Conservation (phyloP, 1,140 invertebrate species). For the Uloborus diversus region DNA sequence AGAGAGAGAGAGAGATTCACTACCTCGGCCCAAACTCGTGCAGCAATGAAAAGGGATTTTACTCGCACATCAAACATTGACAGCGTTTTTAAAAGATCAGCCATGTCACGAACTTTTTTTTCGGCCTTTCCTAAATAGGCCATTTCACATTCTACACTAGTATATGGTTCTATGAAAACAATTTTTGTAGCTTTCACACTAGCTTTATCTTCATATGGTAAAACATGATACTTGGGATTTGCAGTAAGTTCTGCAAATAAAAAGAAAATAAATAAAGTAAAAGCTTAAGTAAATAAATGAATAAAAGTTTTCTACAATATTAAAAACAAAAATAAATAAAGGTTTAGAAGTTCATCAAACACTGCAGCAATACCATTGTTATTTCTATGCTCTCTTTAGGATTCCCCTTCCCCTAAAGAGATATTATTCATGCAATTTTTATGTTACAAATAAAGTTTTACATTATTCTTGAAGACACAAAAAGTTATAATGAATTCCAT, state of each 20-base stretch:
- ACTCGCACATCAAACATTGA: not conserved
- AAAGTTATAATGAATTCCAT: too few species aligned
- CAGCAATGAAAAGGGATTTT: not conserved
- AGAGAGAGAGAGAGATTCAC: too few species aligned
- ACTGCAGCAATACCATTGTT: not conserved
- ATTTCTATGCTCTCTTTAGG: not conserved
- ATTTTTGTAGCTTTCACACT: constrained; percentile 4
- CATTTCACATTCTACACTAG: not conserved
- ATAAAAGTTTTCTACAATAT: not conserved
- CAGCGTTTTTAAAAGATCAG: not conserved
- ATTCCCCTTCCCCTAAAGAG: not conserved
- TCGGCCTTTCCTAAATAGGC: not conserved
- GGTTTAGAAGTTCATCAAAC: not conserved
- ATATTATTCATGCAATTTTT: not conserved
- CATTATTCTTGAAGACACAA: too few species aligned
- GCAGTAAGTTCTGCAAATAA: not conserved
- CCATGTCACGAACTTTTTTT: not conserved
- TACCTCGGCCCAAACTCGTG: constrained; percentile 5
- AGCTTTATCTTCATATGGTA: not conserved
- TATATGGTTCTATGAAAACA: not conserved
- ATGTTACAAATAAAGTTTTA: too few species aligned
- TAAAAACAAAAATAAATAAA: too few species aligned
- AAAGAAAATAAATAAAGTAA: not conserved
- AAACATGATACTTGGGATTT: constrained; percentile 1
- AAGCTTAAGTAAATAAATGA: too few species aligned